Evolutionary conservation across 2,797 vertebrate genomes (phyloP), one percentile per base, ranked within the genome.

Genomic region (Tapirus indicus): DNA sequence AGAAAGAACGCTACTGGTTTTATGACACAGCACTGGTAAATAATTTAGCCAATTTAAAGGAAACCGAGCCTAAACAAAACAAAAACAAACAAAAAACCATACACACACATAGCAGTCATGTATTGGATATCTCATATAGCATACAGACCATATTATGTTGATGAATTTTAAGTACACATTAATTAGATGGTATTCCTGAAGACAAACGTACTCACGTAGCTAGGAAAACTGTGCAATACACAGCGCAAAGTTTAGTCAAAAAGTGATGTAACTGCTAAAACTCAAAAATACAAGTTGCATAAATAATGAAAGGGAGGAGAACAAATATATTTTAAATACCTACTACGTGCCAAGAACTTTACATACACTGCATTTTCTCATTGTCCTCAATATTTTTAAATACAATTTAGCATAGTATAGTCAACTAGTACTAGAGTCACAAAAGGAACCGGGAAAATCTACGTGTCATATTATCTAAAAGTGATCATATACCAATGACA

Each of bases 401-500:
- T 56, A 88, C 29, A 89, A 88, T 54, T 97, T 96, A 95, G 35
- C 18, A 78, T 1, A 68, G 0, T 62, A 49, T 66, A 94, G 89
- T 69, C 1, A 62, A 80, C n/a, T 78, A 64, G 52, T 35, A 97
- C 10, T 23, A 93, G 4, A 94, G 32, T 80, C 71, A 98, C 66
- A 98, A 97, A 96, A n/a, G 49, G 91, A 97, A 88, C 7, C 64
- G 38, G 27, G 5, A 69, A 87, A 68, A 94, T 62, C 68, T 92
- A 44, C 44, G 54, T 54, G 41, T 80, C 66, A 14, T 25, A 80
- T 88, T 96, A 69, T 41, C 88, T 20, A 88, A 85, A 87, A 95
- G 91, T 75, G 58, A 12, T 94, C 82, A 93, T 18, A 68, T 71
- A 87, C 25, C 17, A 94, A 41, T 94, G 60, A 58, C 98, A 97